Base-by-base conservation (phyloP, 2,888 invertebrate species). In the Anthophora plumipes region DNA sequence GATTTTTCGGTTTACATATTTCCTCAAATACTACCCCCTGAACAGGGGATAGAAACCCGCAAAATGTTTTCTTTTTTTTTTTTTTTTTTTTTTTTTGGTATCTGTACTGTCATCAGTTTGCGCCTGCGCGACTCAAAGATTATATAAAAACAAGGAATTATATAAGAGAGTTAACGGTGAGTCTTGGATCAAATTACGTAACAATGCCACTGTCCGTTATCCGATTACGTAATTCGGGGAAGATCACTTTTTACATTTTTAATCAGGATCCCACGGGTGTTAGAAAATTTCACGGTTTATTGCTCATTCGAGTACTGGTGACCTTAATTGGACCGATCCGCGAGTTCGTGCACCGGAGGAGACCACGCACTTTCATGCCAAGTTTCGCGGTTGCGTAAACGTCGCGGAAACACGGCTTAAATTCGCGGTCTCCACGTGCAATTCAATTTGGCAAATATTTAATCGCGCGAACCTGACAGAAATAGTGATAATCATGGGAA, bases 71-170 rank as follows among this genome's bases (percentile, higher is more conserved):
- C n/a, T n/a, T n/a, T n/a, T n/a, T n/a, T n/a, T n/a, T n/a, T n/a
- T n/a, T n/a, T n/a, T n/a, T n/a, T n/a, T n/a, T n/a, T n/a, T n/a
- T n/a, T n/a, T n/a, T n/a, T n/a, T n/a, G n/a, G n/a, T n/a, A n/a
- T n/a, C n/a, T n/a, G n/a, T 82, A 39, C 41, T 43, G 63, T 52
- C 72, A 48, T 73, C 69, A 60, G 14, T 55, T 67, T 39, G 46
- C 22, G 25, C 39, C 20, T 46, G 43, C 39, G 22, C 50, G 43
- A 54, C 46, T 66, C n/a, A 22, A 55, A 37, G 59, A 70, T 86
- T 86, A 85, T 31, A 71, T 86, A 83, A 83, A 83, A 80, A 72
- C 69, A 70, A 63, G 64, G 70, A 79, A 86, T 86, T 83, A 86
- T 54, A 66, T 77, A 77, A 78, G 67, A 31, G 50, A 66, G 60